Conservation (phyloP, 2,113 vertebrate species). For the Arenaria interpres region DNA sequence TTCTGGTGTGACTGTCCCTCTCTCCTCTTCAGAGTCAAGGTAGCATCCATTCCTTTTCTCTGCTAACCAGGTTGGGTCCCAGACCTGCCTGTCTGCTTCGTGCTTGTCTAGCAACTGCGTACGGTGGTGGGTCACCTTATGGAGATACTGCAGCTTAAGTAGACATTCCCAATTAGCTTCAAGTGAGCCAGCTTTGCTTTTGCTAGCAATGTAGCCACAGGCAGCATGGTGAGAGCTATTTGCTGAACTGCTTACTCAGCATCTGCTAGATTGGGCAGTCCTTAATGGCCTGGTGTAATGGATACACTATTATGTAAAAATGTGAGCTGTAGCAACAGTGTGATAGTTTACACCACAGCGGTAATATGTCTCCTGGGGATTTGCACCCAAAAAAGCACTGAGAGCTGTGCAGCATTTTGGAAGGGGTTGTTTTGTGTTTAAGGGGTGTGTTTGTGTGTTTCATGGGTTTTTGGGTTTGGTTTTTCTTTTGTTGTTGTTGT, state of each 20-base stretch:
- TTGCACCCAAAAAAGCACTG: not conserved
- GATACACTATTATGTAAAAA: not conserved
- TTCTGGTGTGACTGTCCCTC: not conserved
- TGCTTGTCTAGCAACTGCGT: not conserved
- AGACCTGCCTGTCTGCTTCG: not conserved
- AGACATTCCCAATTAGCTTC: not conserved
- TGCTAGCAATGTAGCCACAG: fast-evolving
- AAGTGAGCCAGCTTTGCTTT: not conserved
- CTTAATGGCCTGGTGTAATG: not conserved
- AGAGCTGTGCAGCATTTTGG: not conserved
- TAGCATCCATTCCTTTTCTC: not conserved
- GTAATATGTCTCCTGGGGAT: not conserved
- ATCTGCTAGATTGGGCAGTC: not conserved
- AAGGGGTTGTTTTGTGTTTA: not conserved
- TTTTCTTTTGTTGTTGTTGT: not conserved
- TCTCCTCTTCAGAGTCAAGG: not conserved
- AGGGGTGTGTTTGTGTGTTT: not conserved
- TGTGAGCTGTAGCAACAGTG: not conserved
- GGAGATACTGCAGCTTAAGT: not conserved
- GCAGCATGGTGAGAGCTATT: not conserved
- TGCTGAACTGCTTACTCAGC: not conserved
- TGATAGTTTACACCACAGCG: not conserved
- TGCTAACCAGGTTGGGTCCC: fast-evolving
- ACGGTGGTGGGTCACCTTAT: not conserved
- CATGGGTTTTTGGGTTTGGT: not conserved